phyloP scores from a whole-genome alignment of 2,888 invertebrate genomes.

The Trachelus tabidus region DNA sequence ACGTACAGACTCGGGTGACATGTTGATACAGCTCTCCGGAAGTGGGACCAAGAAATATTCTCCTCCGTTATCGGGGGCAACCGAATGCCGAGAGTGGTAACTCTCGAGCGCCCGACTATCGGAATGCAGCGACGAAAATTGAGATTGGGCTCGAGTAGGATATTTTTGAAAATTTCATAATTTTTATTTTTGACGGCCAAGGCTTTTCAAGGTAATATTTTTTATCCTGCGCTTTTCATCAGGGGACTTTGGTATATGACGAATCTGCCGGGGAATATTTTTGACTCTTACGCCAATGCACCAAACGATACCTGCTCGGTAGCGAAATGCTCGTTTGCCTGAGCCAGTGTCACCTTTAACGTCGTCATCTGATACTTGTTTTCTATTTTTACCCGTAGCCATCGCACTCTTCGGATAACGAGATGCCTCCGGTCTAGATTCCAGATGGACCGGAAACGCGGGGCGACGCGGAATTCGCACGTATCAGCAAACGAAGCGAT shows the following conservation, averaged over 20 bases:
- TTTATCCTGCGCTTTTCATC: no score
- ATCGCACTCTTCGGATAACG: neutral
- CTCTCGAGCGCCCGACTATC: no score
- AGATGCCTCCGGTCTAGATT: neutral
- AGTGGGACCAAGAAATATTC: conserved; percentile 41
- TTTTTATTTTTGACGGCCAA: accelerated
- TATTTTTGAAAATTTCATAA: no score
- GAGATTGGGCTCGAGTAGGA: neutral
- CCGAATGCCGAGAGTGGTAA: neutral
- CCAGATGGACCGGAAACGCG: conserved; percentile 29
- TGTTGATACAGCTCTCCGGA: conserved; percentile 52
- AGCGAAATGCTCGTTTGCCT: neutral
- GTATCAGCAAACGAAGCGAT: conserved; percentile 11
- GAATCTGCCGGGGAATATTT: neutral
- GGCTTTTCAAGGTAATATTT: no score
- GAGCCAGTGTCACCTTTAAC: conserved; percentile 15
- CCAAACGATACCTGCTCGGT: neutral
- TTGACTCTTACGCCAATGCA: neutral
- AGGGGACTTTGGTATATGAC: neutral
- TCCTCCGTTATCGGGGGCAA: conserved; percentile 40
- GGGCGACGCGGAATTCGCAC: conserved; percentile 19
- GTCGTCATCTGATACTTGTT: conserved; percentile 5
- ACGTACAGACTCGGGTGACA: conserved; percentile 40
- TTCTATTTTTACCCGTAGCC: neutral
- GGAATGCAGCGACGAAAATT: neutral